Base-by-base conservation (phyloP, 2,797 vertebrate genomes). In the Phyllotis vaccarum region DNA sequence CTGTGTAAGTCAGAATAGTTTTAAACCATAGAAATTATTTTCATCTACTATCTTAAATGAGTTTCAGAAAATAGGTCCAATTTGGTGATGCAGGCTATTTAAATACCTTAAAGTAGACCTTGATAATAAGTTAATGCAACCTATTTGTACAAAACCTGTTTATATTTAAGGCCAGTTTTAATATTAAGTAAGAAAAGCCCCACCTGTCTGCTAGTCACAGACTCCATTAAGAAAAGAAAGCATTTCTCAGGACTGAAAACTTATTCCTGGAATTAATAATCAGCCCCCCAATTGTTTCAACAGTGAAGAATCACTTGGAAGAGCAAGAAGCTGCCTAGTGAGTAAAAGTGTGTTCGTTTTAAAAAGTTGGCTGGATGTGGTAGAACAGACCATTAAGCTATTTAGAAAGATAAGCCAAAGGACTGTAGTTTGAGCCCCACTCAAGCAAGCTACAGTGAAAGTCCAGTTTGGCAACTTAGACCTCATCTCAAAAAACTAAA, bases 11-110 rank as follows among this genome's bases (percentile, higher is more conserved):
- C 40, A 91, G 27, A 72, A 79, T 7, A 78, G 46, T 92, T 94
- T 81, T 91, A 87, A 95, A 68, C 46, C 49, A 87, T 10, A 91
- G 56, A 94, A 79, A 93, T 78, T 90, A 62, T 87, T 89, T 89
- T 93, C 49, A 93, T 90, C 21, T 52, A n/a, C 49, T 75, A 31
- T 80, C 16, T 91, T 93, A 80, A 52, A 14, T 46, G 54, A 10
- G 14, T 89, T 93, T 89, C 46, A 94, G 37, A 81, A 96, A 90
- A 37, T 52, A 95, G 91, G 21, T 68, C 24, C 29, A 46, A 24
- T 22, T 75, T 88, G 75, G 40, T 80, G 0, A 89, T 91, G 31
- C 85, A 34, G 74, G 46, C 16, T 94, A 34, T 81, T 92, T 68
- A 62, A 52, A 31, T 60, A 94, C 74, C 46, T 52, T 64, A 22